Percentiles rank a stretch among this genome's conserved stretches.
Evolutionary conservation across 2,888 invertebrate species (phyloP).

Genomic region (Drosophila falleni): DNA sequence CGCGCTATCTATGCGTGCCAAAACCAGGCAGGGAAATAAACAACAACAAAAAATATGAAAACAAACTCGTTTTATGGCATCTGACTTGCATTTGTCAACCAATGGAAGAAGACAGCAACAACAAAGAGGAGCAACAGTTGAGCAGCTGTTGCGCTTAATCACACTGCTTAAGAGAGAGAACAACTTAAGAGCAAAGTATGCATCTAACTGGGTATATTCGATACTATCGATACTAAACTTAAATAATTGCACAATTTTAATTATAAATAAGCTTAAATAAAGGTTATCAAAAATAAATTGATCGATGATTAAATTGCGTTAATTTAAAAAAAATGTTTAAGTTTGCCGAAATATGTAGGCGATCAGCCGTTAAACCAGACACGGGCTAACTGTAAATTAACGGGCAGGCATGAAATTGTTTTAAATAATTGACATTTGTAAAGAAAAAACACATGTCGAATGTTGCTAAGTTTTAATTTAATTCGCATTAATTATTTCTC

Average conservation of each 20-base stretch:
- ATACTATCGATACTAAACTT: not conserved
- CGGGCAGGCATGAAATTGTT: not conserved
- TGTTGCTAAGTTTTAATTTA: conserved; percentile 12
- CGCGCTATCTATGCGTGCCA: not conserved
- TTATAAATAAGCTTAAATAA: too few species aligned
- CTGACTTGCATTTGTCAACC: conserved; percentile 30
- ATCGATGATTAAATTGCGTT: too few species aligned
- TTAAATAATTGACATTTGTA: not conserved
- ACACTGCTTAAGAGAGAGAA: conserved; percentile 48
- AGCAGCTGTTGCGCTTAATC: conserved; percentile 43
- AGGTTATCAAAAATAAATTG: too few species aligned
- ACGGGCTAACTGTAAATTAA: conserved; percentile 15
- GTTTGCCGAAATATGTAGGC: conserved; percentile 13
- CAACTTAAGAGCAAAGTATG: conserved; percentile 38
- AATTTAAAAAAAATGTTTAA: too few species aligned
- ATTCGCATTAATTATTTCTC: conserved; percentile 49
- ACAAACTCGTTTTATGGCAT: conserved; percentile 15
- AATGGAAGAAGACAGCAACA: conserved; percentile 24
- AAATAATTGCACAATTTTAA: too few species aligned
- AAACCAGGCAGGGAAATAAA: conserved; percentile 8
- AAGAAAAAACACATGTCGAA: not conserved
- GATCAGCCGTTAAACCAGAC: conserved; percentile 17
- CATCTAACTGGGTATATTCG: conserved; percentile 18
- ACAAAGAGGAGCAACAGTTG: conserved; percentile 47
- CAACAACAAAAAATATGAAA: not conserved